Conservation (phyloP, 1,140 invertebrate species). For the Nasonia longicornis region DNA sequence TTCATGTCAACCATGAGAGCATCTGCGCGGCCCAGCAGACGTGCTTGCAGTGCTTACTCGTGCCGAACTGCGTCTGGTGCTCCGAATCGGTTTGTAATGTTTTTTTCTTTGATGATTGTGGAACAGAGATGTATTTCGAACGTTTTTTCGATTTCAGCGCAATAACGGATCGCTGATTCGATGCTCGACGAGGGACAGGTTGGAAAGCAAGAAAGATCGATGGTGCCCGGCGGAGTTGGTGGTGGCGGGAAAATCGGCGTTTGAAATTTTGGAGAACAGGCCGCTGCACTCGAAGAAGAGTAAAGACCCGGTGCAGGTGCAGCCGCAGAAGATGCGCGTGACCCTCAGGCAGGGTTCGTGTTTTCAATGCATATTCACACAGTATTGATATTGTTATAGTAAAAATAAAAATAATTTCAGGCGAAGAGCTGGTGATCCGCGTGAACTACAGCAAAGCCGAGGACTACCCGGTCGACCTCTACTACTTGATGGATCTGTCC, state of each 20-base stretch:
- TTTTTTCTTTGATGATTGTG: neutral
- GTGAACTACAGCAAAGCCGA: slow-evolving; percentile 73
- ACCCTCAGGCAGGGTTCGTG: slow-evolving; percentile 52
- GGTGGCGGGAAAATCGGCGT: slow-evolving; percentile 39
- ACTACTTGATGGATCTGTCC: slow-evolving; percentile 90
- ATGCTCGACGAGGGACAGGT: slow-evolving; percentile 50
- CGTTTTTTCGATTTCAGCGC: neutral
- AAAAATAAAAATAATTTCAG: slow-evolving; percentile 41
- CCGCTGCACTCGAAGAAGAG: slow-evolving; percentile 49
- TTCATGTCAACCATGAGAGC: slow-evolving; percentile 49
- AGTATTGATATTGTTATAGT: no score
- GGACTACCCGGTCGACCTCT: slow-evolving; percentile 90
- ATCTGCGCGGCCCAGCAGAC: slow-evolving; percentile 53
- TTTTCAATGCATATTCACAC: neutral
- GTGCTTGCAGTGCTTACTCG: slow-evolving; percentile 55
- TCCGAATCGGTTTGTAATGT: slow-evolving; percentile 51
- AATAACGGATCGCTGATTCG: slow-evolving; percentile 47
- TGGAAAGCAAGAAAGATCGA: slow-evolving; percentile 40
- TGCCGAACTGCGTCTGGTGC: slow-evolving; percentile 58
- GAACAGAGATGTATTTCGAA: neutral
- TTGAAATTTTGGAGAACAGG: slow-evolving; percentile 46
- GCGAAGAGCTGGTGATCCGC: slow-evolving; percentile 52
- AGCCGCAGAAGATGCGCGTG: slow-evolving; percentile 55
- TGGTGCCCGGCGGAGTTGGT: slow-evolving; percentile 54
- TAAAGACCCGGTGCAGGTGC: slow-evolving; percentile 53